A percentile compares a stretch with the other conserved stretches of the same genome.
phyloP scores from a whole-genome alignment of 2,888 invertebrate species.

The Eilema sororculum region DNA sequence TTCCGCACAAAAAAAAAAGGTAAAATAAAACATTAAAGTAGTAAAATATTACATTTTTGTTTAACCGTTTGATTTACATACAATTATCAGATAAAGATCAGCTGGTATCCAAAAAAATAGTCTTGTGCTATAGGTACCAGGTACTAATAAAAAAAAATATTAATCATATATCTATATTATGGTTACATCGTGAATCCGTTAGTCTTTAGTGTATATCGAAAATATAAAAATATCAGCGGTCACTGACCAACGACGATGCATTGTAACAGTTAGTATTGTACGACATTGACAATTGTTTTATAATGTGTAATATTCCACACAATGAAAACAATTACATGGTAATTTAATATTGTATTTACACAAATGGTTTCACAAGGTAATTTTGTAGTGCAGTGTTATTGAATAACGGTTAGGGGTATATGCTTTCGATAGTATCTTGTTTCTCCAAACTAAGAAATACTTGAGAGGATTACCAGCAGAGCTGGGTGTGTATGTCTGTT shows the following conservation, averaged over 20 bases:
- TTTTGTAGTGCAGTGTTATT: not conserved
- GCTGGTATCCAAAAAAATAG: too few species aligned
- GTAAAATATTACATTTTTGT: too few species aligned
- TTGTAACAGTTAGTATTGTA: not conserved
- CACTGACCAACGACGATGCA: not conserved
- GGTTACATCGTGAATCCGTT: not conserved
- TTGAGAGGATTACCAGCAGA: not conserved
- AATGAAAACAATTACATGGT: not conserved
- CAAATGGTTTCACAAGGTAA: not conserved
- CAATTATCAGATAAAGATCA: too few species aligned
- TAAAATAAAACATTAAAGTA: too few species aligned
- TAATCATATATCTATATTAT: too few species aligned
- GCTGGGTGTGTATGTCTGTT: not conserved
- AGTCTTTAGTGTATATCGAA: not conserved
- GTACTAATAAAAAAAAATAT: too few species aligned
- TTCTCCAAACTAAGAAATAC: not conserved
- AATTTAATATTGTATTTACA: constrained; percentile 3
- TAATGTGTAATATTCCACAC: not conserved
- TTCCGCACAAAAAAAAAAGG: too few species aligned
- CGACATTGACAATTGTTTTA: constrained; percentile 1
- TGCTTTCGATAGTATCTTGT: not conserved
- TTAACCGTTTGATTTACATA: too few species aligned
- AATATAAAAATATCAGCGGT: not conserved
- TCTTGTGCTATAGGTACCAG: too few species aligned
- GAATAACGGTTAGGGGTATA: not conserved